Evolutionary conservation across 2,113 vertebrate genomes (phyloP).

Genomic region (Mus musculus): GRCm39 chr16:11561501-11562000

Average conservation of each 20-base stretch:
- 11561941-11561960: neutral
- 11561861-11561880: neutral
- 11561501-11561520: neutral
- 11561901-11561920: neutral
- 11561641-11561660: neutral
- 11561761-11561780: neutral
- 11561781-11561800: neutral
- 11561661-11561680: neutral
- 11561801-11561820: fast-evolving
- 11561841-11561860: fast-evolving
- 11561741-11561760: neutral
- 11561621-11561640: neutral
- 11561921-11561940: neutral
- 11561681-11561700: neutral
- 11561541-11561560: neutral
- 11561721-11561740: constrained; percentile 45
- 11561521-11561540: neutral
- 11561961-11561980: neutral
- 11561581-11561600: neutral
- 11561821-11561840: neutral
- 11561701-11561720: neutral
- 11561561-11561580: neutral
- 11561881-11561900: neutral
- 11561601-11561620: neutral
- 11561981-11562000: neutral